Percentiles rank a stretch among this genome's conserved stretches.
Evolutionary conservation across 2,797 vertebrate genomes (phyloP).

Genomic region (Atherinosoma microstoma): DNA sequence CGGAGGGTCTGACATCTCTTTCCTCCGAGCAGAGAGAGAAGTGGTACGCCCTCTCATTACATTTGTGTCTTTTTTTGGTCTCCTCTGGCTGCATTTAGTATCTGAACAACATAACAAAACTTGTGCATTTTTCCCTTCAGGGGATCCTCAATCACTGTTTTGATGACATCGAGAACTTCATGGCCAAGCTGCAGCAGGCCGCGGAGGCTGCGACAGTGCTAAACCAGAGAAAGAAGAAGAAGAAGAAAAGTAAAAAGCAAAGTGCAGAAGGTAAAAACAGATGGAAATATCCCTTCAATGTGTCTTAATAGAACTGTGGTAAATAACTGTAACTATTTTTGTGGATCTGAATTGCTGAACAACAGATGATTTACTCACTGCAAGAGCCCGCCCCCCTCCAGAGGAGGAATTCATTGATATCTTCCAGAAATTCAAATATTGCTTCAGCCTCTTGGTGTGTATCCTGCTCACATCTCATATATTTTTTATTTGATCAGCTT

Average conservation of each 20-base stretch:
- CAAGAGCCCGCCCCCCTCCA: constrained; percentile 83
- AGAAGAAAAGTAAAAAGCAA: constrained; percentile 86
- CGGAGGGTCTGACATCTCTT: constrained; percentile 71
- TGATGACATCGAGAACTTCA: constrained; percentile 90
- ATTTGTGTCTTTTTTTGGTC: not conserved
- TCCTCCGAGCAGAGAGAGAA: constrained; percentile 82
- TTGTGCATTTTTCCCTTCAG: constrained; percentile 69
- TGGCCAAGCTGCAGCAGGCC: constrained; percentile 88
- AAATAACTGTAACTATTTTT: not conserved
- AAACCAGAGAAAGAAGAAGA: constrained; percentile 86
- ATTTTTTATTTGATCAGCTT: not conserved
- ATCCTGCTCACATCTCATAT: constrained; percentile 2
- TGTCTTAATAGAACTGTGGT: not conserved
- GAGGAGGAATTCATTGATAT: constrained; percentile 86
- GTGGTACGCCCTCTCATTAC: constrained; percentile 72
- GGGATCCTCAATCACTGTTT: constrained; percentile 92
- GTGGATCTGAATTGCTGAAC: not conserved
- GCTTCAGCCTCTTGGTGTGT: constrained; percentile 91
- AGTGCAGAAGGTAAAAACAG: constrained; percentile 79
- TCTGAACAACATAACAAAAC: not conserved
- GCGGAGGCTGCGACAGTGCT: constrained; percentile 87
- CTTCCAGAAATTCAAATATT: constrained; percentile 92
- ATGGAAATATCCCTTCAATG: not conserved
- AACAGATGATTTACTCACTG: constrained; percentile 84
- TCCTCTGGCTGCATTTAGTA: not conserved